These are phyloP conservation scores for Sebastiscus tertius DNA, from an alignment of 2,797 vertebrate species.

Conservation along the genomic window DNA sequence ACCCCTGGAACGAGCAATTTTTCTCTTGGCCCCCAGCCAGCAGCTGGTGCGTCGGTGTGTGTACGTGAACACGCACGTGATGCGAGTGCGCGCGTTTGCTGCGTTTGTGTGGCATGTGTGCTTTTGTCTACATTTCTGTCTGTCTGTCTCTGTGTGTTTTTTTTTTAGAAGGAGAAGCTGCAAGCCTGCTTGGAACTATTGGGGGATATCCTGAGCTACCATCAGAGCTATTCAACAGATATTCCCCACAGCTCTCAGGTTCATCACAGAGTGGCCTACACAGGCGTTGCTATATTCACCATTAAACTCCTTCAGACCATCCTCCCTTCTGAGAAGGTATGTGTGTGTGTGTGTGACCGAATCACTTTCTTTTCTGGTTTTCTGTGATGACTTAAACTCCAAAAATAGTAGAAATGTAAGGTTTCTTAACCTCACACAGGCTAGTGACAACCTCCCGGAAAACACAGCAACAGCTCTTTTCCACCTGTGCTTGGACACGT, in stretches of 20 bases:
- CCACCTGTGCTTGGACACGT: constrained; percentile 88
- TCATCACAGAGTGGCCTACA: constrained; percentile 90
- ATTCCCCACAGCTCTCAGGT: constrained; percentile 76
- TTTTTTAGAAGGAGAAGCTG: constrained; percentile 89
- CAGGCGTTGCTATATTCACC: constrained; percentile 86
- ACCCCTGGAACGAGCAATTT: constrained; percentile 73
- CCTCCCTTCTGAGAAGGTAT: constrained; percentile 92
- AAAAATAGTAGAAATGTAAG: background rate
- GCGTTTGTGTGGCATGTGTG: constrained; percentile 34
- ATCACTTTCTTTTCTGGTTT: background rate
- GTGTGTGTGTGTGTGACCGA: constrained; percentile 1
- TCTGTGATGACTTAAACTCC: background rate
- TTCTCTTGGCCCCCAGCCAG: constrained; percentile 65
- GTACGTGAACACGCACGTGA: constrained; percentile 31
- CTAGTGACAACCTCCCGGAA: constrained; percentile 86
- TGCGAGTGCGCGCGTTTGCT: constrained; percentile 3
- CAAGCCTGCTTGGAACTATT: constrained; percentile 85
- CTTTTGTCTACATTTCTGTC: constrained; percentile 51
- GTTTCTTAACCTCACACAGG: constrained; percentile 74
- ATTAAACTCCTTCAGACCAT: constrained; percentile 90
- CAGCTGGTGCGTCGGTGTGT: constrained; percentile 12
- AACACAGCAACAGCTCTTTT: constrained; percentile 86
- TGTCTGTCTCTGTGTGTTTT: constrained; percentile 15
- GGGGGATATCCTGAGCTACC: constrained; percentile 89
- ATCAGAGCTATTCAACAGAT: constrained; percentile 77